Conservation (phyloP, 2,888 invertebrate species). For the Lagria hirta region DNA sequence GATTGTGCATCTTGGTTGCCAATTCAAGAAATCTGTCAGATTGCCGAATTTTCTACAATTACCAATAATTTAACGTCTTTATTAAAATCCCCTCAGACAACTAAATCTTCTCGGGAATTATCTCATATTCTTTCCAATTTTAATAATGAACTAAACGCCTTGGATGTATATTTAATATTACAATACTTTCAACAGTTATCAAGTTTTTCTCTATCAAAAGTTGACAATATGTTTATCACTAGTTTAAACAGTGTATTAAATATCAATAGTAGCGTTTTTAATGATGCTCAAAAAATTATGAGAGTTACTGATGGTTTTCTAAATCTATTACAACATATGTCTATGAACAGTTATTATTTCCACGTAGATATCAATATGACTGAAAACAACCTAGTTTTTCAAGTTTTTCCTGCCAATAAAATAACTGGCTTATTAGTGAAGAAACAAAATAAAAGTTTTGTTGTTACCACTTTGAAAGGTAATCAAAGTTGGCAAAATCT, state of each 20-base stretch:
- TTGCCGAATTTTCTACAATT: conserved; percentile 8
- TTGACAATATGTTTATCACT: background rate
- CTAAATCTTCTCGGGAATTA: conserved; percentile 4
- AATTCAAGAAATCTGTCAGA: conserved; percentile 37
- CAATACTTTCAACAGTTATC: background rate
- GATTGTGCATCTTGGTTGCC: conserved; percentile 61
- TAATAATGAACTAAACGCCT: conserved; percentile 13
- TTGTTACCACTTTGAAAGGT: no score
- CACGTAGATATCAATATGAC: background rate
- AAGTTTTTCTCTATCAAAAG: background rate
- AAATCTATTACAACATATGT: no score
- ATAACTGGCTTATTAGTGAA: no score
- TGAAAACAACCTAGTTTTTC: background rate
- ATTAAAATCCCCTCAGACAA: no score
- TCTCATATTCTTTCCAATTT: conserved; percentile 1
- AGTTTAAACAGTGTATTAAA: conserved; percentile 1
- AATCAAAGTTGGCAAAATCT: background rate
- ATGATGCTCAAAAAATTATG: background rate
- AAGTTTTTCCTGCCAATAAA: no score
- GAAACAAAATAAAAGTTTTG: no score
- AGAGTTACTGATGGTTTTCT: background rate
- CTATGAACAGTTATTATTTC: no score
- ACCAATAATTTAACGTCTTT: conserved; percentile 5
- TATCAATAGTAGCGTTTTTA: background rate
- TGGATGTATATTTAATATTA: conserved; percentile 10